Evolutionary conservation across 2,113 vertebrate species (phyloP).

Genomic region (Mionectes macconnelli): DNA sequence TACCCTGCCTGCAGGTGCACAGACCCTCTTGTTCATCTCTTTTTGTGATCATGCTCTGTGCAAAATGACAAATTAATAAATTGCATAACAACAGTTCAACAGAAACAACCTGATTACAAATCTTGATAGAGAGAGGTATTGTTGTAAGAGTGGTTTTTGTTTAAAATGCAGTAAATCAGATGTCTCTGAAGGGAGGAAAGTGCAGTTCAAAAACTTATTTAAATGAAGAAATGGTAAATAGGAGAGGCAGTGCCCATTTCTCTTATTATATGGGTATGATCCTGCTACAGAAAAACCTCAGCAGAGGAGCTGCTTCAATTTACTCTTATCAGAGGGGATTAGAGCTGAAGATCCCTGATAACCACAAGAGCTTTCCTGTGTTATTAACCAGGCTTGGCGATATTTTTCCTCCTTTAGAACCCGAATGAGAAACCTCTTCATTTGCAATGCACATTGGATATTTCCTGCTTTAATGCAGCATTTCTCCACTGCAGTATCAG

Average conservation of each 20-base stretch:
- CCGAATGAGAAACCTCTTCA: conserved; percentile 47
- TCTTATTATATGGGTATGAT: conserved; percentile 38
- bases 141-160: conserved; percentile 38
- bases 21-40: not conserved
- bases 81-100: conserved; percentile 29
- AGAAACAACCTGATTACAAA: conserved; percentile 49
- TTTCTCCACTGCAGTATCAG: not conserved
- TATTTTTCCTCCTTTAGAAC: conserved; percentile 34
- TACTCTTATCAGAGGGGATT: conserved; percentile 61
- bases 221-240: conserved; percentile 45
- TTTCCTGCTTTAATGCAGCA: conserved; percentile 17
- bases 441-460: conserved; percentile 14
- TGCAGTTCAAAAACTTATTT: conserved; percentile 38
- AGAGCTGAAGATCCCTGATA: conserved; percentile 54
- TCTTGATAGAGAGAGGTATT: conserved; percentile 19
- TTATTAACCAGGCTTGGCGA: conserved; percentile 42
- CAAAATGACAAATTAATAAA: conserved; percentile 64
- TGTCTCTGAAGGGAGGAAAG: conserved; percentile 9
- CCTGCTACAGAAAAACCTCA: conserved; percentile 27
- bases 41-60: not conserved
- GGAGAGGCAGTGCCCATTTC: conserved; percentile 24
- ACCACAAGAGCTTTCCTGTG: conserved; percentile 38
- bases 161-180: conserved; percentile 44
- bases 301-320: conserved; percentile 52
- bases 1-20: conserved; percentile 14